Evolutionary conservation across 2,888 invertebrate species (phyloP), one percentile per base, ranked within the genome.

Genomic region (Venustoraphidia nigricollis): DNA sequence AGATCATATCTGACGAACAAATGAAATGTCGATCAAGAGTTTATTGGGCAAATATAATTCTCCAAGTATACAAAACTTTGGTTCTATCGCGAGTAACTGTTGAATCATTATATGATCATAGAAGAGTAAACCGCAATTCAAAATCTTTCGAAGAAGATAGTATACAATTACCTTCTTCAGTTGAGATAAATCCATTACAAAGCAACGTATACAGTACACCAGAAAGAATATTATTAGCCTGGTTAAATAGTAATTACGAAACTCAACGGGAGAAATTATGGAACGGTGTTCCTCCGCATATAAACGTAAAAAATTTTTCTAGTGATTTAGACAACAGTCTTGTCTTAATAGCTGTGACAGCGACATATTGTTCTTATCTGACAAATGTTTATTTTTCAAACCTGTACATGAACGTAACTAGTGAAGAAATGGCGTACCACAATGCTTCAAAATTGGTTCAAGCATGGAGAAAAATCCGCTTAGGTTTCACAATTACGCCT

Each of bases 21-120:
- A 48, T 68, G 68, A 54, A 27, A 27, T 6, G 27, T 6, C 27
- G 3, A 27, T 6, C 27, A 27, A 27, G 6, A 27, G 1, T 14
- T 11, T 68, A 69, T 51, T 81, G 80, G 80, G 55, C 79, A 13
- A 80, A 80, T 57, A 63, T 80, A 36, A 66, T 78, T 54, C 59
- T 79, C 47, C 78, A 79, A 62, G 73, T 71, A 41, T 79, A 75
- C 56, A 79, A 77, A 62, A 69, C 71, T 17, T 71, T 77, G 41
- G 62, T 75, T 8, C 62, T 77, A 57, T 67, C 67, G 10, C 66
- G 70, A 54, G 68, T 72, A 14, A 70, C 70, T 51, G 68, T 69
- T 58, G 70, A 71, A 43, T 70, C 68, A 50, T 61, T 67, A 27
- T 69, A 69, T 56, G 59, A 11, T n/a, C 43, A 47, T 41, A 10